Base-by-base conservation (phyloP, 2,888 invertebrate species). In the Pycnomerus fuliginosus region DNA sequence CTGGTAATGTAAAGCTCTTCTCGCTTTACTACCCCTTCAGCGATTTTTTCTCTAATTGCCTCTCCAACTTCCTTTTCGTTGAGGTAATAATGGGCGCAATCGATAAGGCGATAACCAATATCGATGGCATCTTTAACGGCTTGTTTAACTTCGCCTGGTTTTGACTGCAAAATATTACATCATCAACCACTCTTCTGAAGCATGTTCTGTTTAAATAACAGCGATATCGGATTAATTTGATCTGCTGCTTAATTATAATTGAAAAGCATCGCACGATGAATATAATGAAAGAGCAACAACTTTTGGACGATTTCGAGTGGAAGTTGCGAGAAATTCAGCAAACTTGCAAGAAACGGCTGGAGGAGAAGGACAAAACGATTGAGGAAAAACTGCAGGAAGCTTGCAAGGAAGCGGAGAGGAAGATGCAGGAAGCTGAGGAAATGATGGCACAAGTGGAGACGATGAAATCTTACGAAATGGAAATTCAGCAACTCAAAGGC, bases 221-320 rank as follows among this genome's bases (percentile, higher is more conserved):
- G n/a, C n/a, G n/a, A n/a, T n/a, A n/a, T n/a, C n/a, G n/a, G n/a
- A n/a, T n/a, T n/a, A n/a, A n/a, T n/a, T n/a, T n/a, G n/a, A n/a
- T n/a, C n/a, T n/a, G n/a, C n/a, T n/a, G n/a, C n/a, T n/a, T n/a
- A n/a, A n/a, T n/a, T n/a, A n/a, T n/a, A n/a, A n/a, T 85, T 71
- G 84, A 85, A 55, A 77, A 80, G 7, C 75, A 84, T 23, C 72
- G 84, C 2, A 82, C 83, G 0, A 80, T 84, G 28, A 84, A 82
- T 16, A 80, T 83, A 36, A 79, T 84, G 35, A 76, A 86, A 33
- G 88, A 89, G 33, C 86, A 87, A 60, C 76, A 82, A 43, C 76
- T 89, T 61, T 73, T 89, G 54, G 82, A 83, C 2, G 89, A 90
- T 73, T 89, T 88, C 71, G 89, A 90, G 74, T 90, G 88, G 88